Base-by-base conservation (phyloP, 2,888 invertebrate species). In the Odontocerum albicorne region DNA sequence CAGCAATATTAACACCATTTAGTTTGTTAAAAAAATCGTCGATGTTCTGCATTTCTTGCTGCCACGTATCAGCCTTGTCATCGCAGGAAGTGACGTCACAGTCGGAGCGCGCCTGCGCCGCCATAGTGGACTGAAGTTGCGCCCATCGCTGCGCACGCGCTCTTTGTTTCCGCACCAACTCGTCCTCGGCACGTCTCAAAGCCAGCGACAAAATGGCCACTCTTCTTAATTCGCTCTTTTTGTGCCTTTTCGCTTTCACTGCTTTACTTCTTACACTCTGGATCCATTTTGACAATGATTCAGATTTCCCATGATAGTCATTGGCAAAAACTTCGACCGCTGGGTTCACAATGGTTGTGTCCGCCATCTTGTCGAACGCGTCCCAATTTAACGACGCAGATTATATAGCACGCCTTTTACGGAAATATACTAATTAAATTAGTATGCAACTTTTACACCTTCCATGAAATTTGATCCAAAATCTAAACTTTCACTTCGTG, bases 11-110 rank as follows among this genome's bases (percentile, higher is more conserved):
- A 3, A 84, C 77, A 68, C 74, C 75, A 66, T 80, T 82, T 66
- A 86, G 71, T 70, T 84, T 78, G 63, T 75, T 77, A 77, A 86
- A 85, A 71, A 86, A 86, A 66, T 73, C 76, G 72, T 86, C 81
- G 68, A 86, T 68, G 65, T 83, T 83, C 68, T 77, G 78, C 67
- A 85, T 74, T 70, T 84, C 85, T 67, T 81, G 79, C 72, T 76
- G 76, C 78, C 78, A 78, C 15, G 16, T 39, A 36, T 46, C 35
- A 16, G 10, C 20, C 1, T 16, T 12, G 27, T 16, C 22, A 3
- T 22, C 38, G 31, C 20, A 21, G 36, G 17, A 12, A 42, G 27
- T 20, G 15, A 22, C 31, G 75, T 76, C 77, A 75, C 75, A 74
- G 74, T 44, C 33, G 19, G 31, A 15, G 4, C 75, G 76, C 75